These are phyloP conservation scores for Scolopax bukidnonensis DNA, from an alignment of 2,797 vertebrate genomes.

Conservation along the genomic window DNA sequence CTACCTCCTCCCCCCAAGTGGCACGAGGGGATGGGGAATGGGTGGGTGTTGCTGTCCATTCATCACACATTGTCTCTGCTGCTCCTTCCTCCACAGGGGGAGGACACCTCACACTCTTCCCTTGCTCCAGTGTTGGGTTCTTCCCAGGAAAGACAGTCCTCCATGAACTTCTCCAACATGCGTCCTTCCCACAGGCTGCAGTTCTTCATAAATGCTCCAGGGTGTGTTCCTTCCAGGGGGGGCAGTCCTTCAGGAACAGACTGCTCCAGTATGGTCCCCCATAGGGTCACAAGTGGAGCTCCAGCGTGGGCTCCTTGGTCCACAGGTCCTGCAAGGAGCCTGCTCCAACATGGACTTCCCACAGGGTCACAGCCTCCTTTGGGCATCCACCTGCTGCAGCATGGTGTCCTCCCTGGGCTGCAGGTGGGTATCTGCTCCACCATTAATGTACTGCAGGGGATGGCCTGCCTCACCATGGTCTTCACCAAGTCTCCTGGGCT, in stretches of 20 bases:
- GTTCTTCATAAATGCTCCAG: not conserved
- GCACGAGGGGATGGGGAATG: not conserved
- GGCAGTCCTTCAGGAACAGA: not conserved
- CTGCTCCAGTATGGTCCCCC: not conserved
- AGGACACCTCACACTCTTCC: not conserved
- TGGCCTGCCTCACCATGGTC: not conserved
- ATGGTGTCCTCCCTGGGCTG: not conserved
- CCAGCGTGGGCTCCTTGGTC: not conserved
- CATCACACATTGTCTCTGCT: not conserved
- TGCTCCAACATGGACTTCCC: not conserved
- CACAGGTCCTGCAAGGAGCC: not conserved
- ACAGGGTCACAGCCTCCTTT: not conserved
- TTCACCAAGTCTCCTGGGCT: not conserved
- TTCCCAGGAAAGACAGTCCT: not conserved
- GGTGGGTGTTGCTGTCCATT: not conserved
- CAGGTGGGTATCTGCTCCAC: not conserved
- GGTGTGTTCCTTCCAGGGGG: not conserved
- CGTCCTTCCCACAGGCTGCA: not conserved
- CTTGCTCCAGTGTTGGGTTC: not conserved
- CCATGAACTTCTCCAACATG: not conserved
- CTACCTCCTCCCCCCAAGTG: not conserved
- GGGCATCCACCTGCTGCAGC: not conserved
- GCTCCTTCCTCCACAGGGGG: not conserved
- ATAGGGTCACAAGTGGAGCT: not conserved
- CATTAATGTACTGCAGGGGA: not conserved